phyloP scores from a whole-genome alignment of 2,888 invertebrate genomes.

The Drosophila differens region DNA sequence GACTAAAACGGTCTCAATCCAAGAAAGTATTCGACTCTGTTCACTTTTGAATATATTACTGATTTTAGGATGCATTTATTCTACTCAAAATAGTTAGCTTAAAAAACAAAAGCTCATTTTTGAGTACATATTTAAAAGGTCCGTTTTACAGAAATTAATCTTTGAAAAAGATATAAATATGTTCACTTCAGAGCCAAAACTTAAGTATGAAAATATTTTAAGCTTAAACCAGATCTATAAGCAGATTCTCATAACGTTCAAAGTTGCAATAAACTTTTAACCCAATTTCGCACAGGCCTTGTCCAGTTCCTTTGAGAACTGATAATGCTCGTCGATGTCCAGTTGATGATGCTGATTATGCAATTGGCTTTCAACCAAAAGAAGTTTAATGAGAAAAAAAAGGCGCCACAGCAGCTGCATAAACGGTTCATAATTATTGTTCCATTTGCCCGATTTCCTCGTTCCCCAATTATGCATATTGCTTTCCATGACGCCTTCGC shows the following conservation, averaged over 20 bases:
- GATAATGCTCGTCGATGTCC: not conserved
- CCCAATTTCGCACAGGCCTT: not conserved
- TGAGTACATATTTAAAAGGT: not conserved
- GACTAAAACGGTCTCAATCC: not conserved
- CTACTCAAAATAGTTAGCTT: not conserved
- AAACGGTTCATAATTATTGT: conserved; percentile 35
- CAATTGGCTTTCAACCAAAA: conserved; percentile 33
- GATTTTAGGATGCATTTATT: not conserved
- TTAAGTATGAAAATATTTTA: not conserved
- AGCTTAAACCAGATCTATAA: not conserved
- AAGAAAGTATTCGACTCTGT: not conserved
- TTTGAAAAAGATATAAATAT: not conserved
- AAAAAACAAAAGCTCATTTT: not conserved
- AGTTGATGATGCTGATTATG: conserved; percentile 32
- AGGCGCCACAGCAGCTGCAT: conserved; percentile 3
- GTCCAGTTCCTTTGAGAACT: not conserved
- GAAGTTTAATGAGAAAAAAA: not conserved
- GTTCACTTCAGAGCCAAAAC: not conserved
- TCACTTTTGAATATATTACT: not conserved
- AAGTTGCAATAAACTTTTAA: not conserved
- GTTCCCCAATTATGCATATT: conserved; percentile 27
- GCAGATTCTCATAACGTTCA: not conserved
- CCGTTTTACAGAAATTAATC: not conserved
- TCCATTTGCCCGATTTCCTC: not conserved
- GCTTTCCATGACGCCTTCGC: conserved; percentile 61